These are phyloP conservation scores for Phyllotreta striolata DNA, from an alignment of 2,888 invertebrate genomes.

Conservation along the genomic window DNA sequence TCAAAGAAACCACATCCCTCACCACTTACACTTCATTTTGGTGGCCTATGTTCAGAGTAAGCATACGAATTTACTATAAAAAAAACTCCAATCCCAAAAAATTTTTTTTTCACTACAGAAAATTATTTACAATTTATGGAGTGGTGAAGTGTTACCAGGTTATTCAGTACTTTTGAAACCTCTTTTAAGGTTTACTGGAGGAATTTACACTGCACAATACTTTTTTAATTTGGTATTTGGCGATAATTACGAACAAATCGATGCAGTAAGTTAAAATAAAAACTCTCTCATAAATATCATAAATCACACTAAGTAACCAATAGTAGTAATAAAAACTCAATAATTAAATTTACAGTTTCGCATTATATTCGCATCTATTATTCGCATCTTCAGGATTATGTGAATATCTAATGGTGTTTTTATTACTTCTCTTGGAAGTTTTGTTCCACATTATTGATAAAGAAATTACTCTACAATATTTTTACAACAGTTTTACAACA, in stretches of 20 bases:
- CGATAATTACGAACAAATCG: conserved; percentile 42
- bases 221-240: conserved; percentile 37
- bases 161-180: conserved; percentile 31
- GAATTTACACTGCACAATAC: conserved; percentile 38
- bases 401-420: no score
- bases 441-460: no score
- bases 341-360: no score
- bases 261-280: conserved; percentile 41
- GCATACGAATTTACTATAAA: neutral
- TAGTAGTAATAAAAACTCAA: no score
- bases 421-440: no score
- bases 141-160: conserved; percentile 41
- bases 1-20: conserved; percentile 28
- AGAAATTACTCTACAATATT: no score
- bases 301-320: no score
- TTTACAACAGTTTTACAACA: no score
- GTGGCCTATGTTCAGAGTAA: conserved; percentile 25
- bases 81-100: neutral
- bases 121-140: conserved; percentile 34
- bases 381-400: no score
- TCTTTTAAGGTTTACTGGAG: conserved; percentile 18
- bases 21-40: conserved; percentile 1
- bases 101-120: conserved; percentile 23
- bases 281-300: neutral
- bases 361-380: no score